Base-by-base conservation (phyloP, 2,888 invertebrate genomes). In the Coelopa pilipes region DNA sequence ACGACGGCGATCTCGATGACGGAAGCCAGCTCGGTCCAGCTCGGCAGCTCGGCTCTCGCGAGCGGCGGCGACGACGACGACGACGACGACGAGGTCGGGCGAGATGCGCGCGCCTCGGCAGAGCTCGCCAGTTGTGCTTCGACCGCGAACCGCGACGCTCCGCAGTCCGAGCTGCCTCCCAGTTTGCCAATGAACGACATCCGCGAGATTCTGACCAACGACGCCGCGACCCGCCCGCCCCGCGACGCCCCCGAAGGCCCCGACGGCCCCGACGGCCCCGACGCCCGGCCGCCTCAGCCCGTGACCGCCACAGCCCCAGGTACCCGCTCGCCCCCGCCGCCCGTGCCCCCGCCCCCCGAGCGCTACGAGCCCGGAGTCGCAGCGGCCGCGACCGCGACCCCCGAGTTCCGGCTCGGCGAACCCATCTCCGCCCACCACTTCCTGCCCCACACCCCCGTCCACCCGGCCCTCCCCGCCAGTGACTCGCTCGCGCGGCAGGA, bases 401-500 rank as follows among this genome's bases (percentile, higher is more conserved):
- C 76, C 17, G 66, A 74, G n/a, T 76, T 75, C 50, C 57, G 71
- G 62, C 70, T 73, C 49, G 75, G 74, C 67, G 78, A 74, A 55
- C 74, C 76, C 53, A 77, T 76, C 67, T 75, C 76, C 9, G 68
- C 62, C 75, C 75, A 75, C 55, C 75, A 76, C 49, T 62, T 47
- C 60, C 13, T 62, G 21, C 65, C 65, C 74, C 17, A 53, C 66
- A 24, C 34, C 74, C 70, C 24, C 72, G 45, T 65, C 59, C 72
- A 73, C 70, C 17, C 65, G 57, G 50, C 55, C 66, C 55, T 24
- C 62, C 21, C 19, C 74, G 69, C 72, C 66, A 55, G 76, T n/a
- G n/a, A 79, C 49, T 75, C 79, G 75, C 79, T 85, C 66, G 78
- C 77, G 65, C 90, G 91, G 70, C 90, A 90, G 85, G 90, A 91